Base-by-base conservation (phyloP, 2,888 invertebrate genomes). In the Molorchus minor region DNA sequence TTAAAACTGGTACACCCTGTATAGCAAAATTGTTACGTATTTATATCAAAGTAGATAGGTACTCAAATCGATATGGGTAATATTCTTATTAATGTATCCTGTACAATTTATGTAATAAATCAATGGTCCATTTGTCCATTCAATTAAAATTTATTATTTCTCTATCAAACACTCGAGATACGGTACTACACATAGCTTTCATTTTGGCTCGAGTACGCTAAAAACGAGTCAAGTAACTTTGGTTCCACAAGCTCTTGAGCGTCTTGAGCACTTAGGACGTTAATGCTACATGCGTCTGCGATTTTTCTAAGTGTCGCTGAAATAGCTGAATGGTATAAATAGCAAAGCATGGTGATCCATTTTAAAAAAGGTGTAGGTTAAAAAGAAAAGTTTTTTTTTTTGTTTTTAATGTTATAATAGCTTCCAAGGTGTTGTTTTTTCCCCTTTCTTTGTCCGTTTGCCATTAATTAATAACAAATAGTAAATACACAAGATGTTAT, bases 181-280 rank as follows among this genome's bases (percentile, higher is more conserved):
- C n/a, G n/a, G 13, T 13, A 12, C 81, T 80, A 92, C 36, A 92
- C 92, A 77, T 91, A 91, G 76, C 92, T 92, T 78, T 92, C 92
- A 76, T 90, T 89, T 69, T 89, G 88, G 19, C 90, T 87, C 0
- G 92, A 91, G 79, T 91, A 92, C 30, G 90, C 83, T 78, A 92
- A 86, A 67, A 92, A 88, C 0, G 92, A 91, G 75, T 93, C 92
- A 81, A 92, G 85, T 8, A 92, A 81, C 72, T 89, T 86, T 0
- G 92, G 91, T 74, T 87, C 85, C 54, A 93, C 86, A 77, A 93
- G 84, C 70, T 92, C 91, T 56, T 88, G 86, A 2, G 89, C 86
- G 70, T 92, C 89, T 66, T 86, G 77, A 57, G 81, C 77, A 65
- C 81, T 79, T 49, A 85, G 80, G 13, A 85, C 82, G 41, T 83